Conservation (phyloP, 2,888 invertebrate genomes). For the Buathra laborator region DNA sequence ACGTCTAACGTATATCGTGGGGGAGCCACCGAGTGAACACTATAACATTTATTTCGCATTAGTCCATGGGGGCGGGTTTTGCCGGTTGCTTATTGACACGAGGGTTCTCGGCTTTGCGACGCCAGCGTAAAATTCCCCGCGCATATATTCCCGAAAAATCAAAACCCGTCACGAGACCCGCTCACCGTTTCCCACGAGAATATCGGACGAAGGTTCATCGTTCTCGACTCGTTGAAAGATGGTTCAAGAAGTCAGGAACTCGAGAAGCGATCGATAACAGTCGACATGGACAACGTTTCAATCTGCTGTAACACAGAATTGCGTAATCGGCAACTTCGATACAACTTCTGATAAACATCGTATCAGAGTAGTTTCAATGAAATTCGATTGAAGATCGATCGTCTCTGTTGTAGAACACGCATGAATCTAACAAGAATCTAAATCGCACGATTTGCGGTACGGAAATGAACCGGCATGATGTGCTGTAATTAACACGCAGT, state of each 20-base stretch:
- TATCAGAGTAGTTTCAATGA: too few relatives aligned
- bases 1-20: slow-evolving; percentile 42
- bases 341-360: too few relatives aligned
- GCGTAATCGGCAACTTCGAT: not conserved
- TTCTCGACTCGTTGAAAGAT: not conserved
- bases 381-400: not conserved
- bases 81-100: slow-evolving; percentile 17
- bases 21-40: slow-evolving; percentile 23
- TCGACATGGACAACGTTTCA: not conserved
- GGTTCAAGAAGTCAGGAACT: not conserved
- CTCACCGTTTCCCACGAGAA: slow-evolving; percentile 28
- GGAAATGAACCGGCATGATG: not conserved
- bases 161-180: slow-evolving; percentile 7
- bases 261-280: slow-evolving; percentile 10
- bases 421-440: not conserved
- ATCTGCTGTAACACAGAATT: not conserved
- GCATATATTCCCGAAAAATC: slow-evolving; percentile 44
- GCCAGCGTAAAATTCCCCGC: slow-evolving; percentile 6
- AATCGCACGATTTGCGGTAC: not conserved
- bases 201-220: not conserved
- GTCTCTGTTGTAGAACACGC: not conserved
- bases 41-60: slow-evolving; percentile 65
- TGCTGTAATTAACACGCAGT: slow-evolving; percentile 15
- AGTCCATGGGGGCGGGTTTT: slow-evolving; percentile 37
- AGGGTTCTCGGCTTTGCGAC: not conserved